Conservation (phyloP, 1,140 invertebrate genomes). For the Drosophila sucinea region DNA sequence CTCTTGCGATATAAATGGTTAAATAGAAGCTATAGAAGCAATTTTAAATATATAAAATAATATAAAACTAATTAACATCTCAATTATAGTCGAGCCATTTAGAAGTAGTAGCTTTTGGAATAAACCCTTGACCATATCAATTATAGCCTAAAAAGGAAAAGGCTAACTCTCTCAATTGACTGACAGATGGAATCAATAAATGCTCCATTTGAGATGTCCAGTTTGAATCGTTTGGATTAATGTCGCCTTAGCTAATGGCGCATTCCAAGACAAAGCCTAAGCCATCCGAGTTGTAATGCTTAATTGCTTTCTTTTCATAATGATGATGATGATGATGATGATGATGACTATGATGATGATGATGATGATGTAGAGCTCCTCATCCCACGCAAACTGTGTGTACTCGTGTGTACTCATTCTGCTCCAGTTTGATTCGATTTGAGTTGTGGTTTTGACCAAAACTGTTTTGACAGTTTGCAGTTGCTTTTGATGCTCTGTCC, state of each 20-base stretch:
- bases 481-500: conserved; percentile 71
- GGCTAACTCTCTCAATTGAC: too few relatives aligned
- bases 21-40: too few relatives aligned
- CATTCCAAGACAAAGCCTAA: conserved; percentile 34
- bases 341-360: not conserved
- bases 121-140: too few relatives aligned
- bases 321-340: not conserved
- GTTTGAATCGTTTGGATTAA: conserved; percentile 64
- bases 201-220: conserved; percentile 3
- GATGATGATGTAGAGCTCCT: conserved; percentile 9
- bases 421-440: conserved; percentile 67
- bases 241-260: conserved; percentile 77
- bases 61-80: too few relatives aligned
- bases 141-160: conserved; percentile 1
- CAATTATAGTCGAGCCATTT: too few relatives aligned
- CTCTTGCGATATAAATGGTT: too few relatives aligned
- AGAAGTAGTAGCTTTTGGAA: too few relatives aligned
- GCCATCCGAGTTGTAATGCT: conserved; percentile 43
- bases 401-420: conserved; percentile 17
- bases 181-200: not conserved
- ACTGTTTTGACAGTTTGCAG: conserved; percentile 79
- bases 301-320: conserved; percentile 72
- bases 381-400: conserved; percentile 42
- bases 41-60: too few relatives aligned
- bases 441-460: conserved; percentile 27